Evolutionary conservation across 2,113 vertebrate species (phyloP), one percentile per base, ranked within the genome.

Genomic region (Notothenia coriiceps): DNA sequence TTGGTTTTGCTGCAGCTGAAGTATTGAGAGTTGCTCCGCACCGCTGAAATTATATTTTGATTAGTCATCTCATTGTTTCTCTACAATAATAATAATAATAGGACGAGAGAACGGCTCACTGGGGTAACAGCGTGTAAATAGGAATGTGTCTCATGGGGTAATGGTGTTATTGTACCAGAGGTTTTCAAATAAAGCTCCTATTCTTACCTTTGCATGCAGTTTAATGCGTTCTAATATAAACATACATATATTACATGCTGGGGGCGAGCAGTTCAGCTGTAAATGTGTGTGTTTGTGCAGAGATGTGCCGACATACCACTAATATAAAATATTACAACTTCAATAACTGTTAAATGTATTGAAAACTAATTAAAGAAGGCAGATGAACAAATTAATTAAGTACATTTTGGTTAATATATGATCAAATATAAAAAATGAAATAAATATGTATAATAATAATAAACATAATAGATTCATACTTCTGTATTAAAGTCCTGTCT

Each of bases 151-250:
- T 89, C 84, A 0, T 33, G 79, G 78, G 78, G 51, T 64, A 62
- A 73, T 22, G 10, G 70, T 67, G 65, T 85, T 85, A 89, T 87
- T 87, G 86, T 88, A 68, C 52, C 44, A 67, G 81, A 83, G 84
- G 59, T 79, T 82, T 71, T 64, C n/a, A 71, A 64, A 86, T 86
- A 91, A 83, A 94, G 94, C 93, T 95, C 92, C 90, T 94, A 91
- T 96, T 95, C 94, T 92, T 94, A 94, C 94, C 91, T 95, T 93
- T 94, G 93, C 94, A 80, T 94, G 90, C 92, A 49, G 80, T 82
- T 62, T 95, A 95, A 95, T 89, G 85, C 91, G 88, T 95, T 94
- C 92, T 96, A 93, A 96, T 97, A 94, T 96, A 95, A 94, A 94
- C 91, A 95, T 92, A 94, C 95, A 71, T 47, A 94, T 78, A 92